phyloP scores from a whole-genome alignment of 2,113 vertebrate genomes.

The Glaucomys volans region DNA sequence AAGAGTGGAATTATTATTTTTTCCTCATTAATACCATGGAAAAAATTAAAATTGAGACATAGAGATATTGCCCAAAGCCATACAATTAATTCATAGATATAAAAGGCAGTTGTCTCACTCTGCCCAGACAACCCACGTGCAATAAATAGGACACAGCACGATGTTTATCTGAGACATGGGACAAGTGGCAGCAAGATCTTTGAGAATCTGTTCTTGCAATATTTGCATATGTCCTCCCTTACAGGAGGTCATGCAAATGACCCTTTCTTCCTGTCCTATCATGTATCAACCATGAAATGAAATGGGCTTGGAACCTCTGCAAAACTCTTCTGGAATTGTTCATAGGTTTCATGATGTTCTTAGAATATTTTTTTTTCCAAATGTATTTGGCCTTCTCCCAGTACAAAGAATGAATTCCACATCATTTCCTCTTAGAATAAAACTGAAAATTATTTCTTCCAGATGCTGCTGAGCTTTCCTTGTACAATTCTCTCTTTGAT shows the following conservation, averaged over 20 bases:
- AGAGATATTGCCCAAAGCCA: neutral
- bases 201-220: neutral
- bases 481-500: neutral
- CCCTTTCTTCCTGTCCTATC: neutral
- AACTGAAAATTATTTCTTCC: neutral
- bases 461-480: neutral
- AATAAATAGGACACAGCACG: neutral
- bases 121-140: neutral
- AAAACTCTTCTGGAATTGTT: neutral
- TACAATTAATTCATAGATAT: neutral
- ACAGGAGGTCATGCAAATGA: neutral
- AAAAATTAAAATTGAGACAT: neutral
- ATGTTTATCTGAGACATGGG: neutral
- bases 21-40: neutral
- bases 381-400: neutral
- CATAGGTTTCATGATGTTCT: neutral
- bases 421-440: neutral
- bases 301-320: neutral
- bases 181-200: neutral
- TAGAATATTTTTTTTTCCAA: neutral
- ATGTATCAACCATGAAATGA: neutral
- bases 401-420: neutral
- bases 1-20: neutral
- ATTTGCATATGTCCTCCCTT: neutral
- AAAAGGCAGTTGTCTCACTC: neutral